A percentile compares a stretch with the other conserved stretches of the same genome.
Conservation (phyloP, 2,888 invertebrate genomes). For the Eledone cirrhosa region DNA sequence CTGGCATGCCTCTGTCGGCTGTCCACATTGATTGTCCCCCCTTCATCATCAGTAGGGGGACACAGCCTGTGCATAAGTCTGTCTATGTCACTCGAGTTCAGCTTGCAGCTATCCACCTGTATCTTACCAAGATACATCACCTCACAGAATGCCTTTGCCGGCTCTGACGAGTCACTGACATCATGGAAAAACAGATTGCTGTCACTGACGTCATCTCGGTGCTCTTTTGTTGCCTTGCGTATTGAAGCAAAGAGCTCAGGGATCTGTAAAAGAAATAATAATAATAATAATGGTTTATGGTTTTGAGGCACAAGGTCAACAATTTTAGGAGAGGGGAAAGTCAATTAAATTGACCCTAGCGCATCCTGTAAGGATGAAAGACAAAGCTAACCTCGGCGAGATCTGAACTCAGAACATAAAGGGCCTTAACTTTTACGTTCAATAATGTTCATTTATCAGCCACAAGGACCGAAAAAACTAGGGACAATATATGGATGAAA, state of each 20-base stretch:
- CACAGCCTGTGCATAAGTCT: slow-evolving; percentile 85
- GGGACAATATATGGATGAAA: too few species aligned
- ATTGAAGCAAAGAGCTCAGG: slow-evolving; percentile 78
- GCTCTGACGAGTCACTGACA: slow-evolving; percentile 36
- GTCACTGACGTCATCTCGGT: slow-evolving; percentile 35
- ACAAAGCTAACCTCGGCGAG: too few species aligned
- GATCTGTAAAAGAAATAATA: slow-evolving; percentile 71
- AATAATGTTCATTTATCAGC: too few species aligned
- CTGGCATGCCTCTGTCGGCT: slow-evolving; percentile 60
- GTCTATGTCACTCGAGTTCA: slow-evolving; percentile 88
- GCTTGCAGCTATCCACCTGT: slow-evolving; percentile 84
- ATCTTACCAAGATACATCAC: slow-evolving; percentile 92
- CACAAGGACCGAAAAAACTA: too few species aligned
- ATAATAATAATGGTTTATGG: too few species aligned
- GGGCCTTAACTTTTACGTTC: too few species aligned
- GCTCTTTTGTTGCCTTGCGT: slow-evolving; percentile 72
- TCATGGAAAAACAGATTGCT: slow-evolving; percentile 22
- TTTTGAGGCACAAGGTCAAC: too few species aligned
- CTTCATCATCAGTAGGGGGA: slow-evolving; percentile 43
- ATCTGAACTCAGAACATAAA: too few species aligned
- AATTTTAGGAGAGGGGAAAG: too few species aligned
- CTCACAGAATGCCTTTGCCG: slow-evolving; percentile 68
- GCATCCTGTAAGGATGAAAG: too few species aligned
- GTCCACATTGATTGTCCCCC: slow-evolving; percentile 34
- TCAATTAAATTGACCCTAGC: too few species aligned